Evolutionary conservation across 2,888 invertebrate species (phyloP).

Genomic region (Pseudeuparius sepicola): DNA sequence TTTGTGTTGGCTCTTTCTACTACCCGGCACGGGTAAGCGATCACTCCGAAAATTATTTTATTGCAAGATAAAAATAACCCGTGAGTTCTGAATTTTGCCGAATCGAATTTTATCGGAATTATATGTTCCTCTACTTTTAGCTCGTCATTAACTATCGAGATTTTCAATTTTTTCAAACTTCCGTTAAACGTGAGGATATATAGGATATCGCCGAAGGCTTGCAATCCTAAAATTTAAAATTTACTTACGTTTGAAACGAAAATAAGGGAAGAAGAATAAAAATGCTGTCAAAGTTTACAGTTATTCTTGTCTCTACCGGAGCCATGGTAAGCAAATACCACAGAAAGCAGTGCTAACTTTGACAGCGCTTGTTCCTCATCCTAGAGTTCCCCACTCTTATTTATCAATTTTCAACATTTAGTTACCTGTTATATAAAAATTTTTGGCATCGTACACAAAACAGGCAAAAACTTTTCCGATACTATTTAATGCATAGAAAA

Average conservation of each 20-base stretch:
- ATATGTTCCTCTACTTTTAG: slow-evolving; percentile 27
- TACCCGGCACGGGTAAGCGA: slow-evolving; percentile 29
- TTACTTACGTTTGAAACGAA: no score
- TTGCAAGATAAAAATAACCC: slow-evolving; percentile 32
- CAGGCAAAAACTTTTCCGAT: slow-evolving; percentile 29
- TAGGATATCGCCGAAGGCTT: slow-evolving; percentile 27
- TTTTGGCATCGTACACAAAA: slow-evolving; percentile 26
- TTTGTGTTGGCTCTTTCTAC: slow-evolving; percentile 25
- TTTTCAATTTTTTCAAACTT: slow-evolving; percentile 29
- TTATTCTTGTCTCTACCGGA: no score
- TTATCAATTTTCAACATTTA: no score
- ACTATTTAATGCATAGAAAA: slow-evolving; percentile 29
- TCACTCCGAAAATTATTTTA: slow-evolving; percentile 28
- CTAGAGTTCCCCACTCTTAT: no score
- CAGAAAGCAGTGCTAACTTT: no score
- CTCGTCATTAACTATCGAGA: slow-evolving; percentile 26
- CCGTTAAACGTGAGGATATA: slow-evolving; percentile 30
- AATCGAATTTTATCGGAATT: slow-evolving; percentile 31
- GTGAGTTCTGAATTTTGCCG: slow-evolving; percentile 27
- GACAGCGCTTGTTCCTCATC: no score
- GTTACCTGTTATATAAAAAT: slow-evolving; percentile 32
- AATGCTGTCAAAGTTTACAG: no score
- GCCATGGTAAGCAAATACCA: no score
- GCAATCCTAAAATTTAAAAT: no score
- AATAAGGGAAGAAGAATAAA: no score